Conservation (phyloP, 1,140 invertebrate species). For the Drosophila pruinosa region DNA sequence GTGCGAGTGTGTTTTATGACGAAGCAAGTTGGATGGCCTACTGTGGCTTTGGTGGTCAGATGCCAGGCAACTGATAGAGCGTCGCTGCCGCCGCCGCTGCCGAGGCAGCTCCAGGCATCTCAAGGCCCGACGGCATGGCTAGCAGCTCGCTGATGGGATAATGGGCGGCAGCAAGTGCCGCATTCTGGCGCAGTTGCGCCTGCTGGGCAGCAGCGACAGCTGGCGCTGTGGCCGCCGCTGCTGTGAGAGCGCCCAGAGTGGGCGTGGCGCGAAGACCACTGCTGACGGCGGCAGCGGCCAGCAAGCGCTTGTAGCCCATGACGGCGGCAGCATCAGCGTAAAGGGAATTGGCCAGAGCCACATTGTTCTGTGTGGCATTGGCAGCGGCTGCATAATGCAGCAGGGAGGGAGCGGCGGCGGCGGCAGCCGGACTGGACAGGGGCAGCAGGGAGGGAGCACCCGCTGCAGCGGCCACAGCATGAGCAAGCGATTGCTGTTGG, state of each 20-base stretch:
- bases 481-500: conserved; percentile 58
- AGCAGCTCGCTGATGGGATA: conserved; percentile 89
- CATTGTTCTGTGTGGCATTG: conserved; percentile 60
- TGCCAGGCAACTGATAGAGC: conserved; percentile 86
- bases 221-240: conserved; percentile 67
- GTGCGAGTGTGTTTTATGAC: conserved; percentile 14
- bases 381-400: conserved; percentile 77
- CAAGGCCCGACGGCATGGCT: conserved; percentile 87
- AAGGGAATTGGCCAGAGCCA: conserved; percentile 65
- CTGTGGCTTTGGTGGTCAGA: conserved; percentile 88
- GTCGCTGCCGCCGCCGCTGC: conserved; percentile 81
- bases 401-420: conserved; percentile 51
- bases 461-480: conserved; percentile 81
- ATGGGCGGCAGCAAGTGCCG: conserved; percentile 83
- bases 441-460: conserved; percentile 65
- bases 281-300: conserved; percentile 77
- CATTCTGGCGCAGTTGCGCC: conserved; percentile 62
- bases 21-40: conserved; percentile 43
- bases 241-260: conserved; percentile 60
- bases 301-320: conserved; percentile 75
- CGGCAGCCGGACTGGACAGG: conserved; percentile 39
- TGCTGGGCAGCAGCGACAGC: conserved; percentile 56
- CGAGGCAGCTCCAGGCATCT: conserved; percentile 82
- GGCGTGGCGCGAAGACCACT: conserved; percentile 59
- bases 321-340: conserved; percentile 78